These are phyloP conservation scores for Cyrtodaria siliqua DNA, from an alignment of 2,888 invertebrate species.

Conservation along the genomic window DNA sequence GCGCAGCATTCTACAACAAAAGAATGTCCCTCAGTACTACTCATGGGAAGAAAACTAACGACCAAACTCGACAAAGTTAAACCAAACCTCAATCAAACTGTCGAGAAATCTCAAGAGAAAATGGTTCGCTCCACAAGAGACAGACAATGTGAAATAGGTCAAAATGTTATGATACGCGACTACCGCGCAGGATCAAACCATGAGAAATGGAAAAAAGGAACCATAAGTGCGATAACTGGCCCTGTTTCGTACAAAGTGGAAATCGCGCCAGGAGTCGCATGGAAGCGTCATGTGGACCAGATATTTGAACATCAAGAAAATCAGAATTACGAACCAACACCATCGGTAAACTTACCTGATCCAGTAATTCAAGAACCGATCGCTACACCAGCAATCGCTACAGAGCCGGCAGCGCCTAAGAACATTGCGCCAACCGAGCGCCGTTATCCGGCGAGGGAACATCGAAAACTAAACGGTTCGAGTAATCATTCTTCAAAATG, in stretches of 20 bases:
- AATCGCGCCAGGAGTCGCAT: slow-evolving; percentile 27
- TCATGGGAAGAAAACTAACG: slow-evolving; percentile 57
- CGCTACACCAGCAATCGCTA: no score
- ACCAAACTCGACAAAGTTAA: slow-evolving; percentile 25
- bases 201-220: slow-evolving; percentile 36
- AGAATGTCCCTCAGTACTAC: slow-evolving; percentile 23
- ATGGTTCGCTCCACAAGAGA: slow-evolving; percentile 19
- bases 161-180: slow-evolving; percentile 17
- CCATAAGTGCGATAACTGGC: slow-evolving; percentile 17
- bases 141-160: slow-evolving; percentile 18
- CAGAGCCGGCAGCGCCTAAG: no score
- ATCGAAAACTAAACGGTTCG: no score
- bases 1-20: slow-evolving; percentile 26
- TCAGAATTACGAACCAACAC: no score
- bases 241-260: slow-evolving; percentile 47
- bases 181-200: slow-evolving; percentile 2
- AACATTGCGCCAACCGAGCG: no score
- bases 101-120: slow-evolving; percentile 26
- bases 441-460: no score
- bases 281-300: slow-evolving; percentile 33
- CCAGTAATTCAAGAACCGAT: no score
- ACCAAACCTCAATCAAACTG: slow-evolving; percentile 18
- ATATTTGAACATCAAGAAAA: slow-evolving; percentile 1
- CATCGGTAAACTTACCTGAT: no score
- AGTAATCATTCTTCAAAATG: no score